Evolutionary conservation across 2,113 vertebrate genomes (phyloP), one percentile per base, ranked within the genome.

Genomic region (Lynx canadensis): DNA sequence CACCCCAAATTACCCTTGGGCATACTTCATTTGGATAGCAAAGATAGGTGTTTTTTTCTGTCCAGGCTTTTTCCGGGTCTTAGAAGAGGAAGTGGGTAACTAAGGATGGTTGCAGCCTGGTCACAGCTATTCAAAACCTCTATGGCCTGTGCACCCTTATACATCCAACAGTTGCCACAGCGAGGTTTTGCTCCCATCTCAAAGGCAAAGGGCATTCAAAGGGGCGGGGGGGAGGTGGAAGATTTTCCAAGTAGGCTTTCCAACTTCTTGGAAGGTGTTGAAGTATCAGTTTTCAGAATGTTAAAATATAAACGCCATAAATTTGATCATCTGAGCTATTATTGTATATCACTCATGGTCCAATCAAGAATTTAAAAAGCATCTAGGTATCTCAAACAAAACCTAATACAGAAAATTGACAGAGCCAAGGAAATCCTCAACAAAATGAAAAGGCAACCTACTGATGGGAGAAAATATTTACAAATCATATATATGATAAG

Each of bases 221-320:
- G 36, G 52, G 41, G 38, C 38, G 38, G 3, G 7, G 48, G 19
- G 29, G n/a, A 65, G 57, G 27, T 9, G 18, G 38, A 74, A 92
- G 13, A 68, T 41, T 52, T 63, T 88, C 94, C 80, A 66, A 4
- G 38, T 71, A 38, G 41, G 48, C 60, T 65, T 94, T 93, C 79
- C 74, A 97, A 1, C 36, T 86, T 48, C 14, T 83, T 66, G 60
- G 48, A 94, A 63, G 25, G 19, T 90, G n/a, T 21, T 60, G 10
- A 48, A 38, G 79, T 27, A 27, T 95, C 68, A 50, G 66, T 91
- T 86, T 87, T 74, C 66, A 76, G 68, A 94, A 82, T 73, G 52
- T 71, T 38, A n/a, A 89, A 41, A 90, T 78, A 41, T 21, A 78
- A 81, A 89, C 6, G n/a, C 8, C 25, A 14, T 10, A 9, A 29